Evolutionary conservation across 1,140 invertebrate species (phyloP), one percentile per base, ranked within the genome.

Genomic region (Drosophila trapezifrons): DNA sequence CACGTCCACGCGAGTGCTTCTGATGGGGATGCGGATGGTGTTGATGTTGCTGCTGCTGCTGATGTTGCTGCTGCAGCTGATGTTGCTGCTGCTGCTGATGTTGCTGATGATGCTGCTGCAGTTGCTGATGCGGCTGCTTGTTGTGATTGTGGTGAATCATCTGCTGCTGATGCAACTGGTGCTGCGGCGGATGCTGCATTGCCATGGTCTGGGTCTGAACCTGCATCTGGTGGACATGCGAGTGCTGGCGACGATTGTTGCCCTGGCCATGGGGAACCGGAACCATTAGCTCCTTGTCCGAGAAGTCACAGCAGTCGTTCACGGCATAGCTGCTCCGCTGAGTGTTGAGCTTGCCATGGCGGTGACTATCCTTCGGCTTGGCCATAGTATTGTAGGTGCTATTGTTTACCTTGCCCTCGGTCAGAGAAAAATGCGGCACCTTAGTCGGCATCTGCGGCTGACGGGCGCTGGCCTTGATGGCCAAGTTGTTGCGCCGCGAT

Each of bases 161-260:
- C 51, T 87, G 82, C 35, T 85, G 82, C 55, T 85, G 82, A 45
- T 85, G 83, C 13, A 85, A 38, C 59, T 85, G 82, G 52, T 85
- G 81, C 32, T 85, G 81, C 35, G 52, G 40, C 0, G 80, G 80
- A 52, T 76, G 72, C 13, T 10, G 35, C 62, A 45, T 22, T 1
- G 22, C 25, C 12, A 15, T 25, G 7, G 35, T 17, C 4, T 47
- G 67, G 25, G 22, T 47, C 6, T 42, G 57, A 15, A 69, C 32
- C 42, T 55, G 46, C 54, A 52, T 65, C 10, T 51, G 57, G 13
- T 46, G 74, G 27, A 32, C 22, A 32, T 49, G 63, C 7, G 37
- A 17, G 8, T 69, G 63, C 22, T 52, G 32, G 18, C 60, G 73
- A 7, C 51, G 78, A 1, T n/a, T 15, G 20, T 15, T 64, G 29